A percentile compares a stretch with the other conserved stretches of the same genome.
These are phyloP conservation scores for Tetramorium parvispinum DNA, from an alignment of 1,140 invertebrate genomes.

Conservation along the genomic window DNA sequence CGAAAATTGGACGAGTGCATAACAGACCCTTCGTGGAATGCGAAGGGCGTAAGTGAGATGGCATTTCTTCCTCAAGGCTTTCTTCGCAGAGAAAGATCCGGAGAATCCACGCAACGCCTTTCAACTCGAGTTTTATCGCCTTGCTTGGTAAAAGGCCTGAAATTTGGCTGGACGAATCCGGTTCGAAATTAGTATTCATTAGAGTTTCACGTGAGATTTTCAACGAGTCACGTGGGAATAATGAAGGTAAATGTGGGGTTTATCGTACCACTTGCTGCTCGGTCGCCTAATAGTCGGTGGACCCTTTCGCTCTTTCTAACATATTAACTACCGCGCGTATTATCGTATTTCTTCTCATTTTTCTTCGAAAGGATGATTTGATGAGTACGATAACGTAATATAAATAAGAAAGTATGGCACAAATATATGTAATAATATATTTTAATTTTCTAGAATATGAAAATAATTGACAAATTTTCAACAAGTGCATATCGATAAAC, in stretches of 20 bases:
- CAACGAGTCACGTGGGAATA: slow-evolving; percentile 84
- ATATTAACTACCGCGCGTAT: slow-evolving; percentile 1
- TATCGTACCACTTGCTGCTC: slow-evolving; percentile 71
- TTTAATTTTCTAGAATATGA: background rate
- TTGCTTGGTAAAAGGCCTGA: slow-evolving; percentile 47
- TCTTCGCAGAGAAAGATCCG: background rate
- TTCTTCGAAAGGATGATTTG: background rate
- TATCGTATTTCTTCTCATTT: slow-evolving; percentile 18
- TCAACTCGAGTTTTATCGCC: slow-evolving; percentile 35
- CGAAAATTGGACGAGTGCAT: background rate
- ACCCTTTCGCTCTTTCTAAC: slow-evolving; percentile 60
- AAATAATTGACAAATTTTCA: background rate
- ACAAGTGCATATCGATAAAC: background rate
- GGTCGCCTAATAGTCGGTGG: slow-evolving; percentile 77
- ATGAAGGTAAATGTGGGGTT: slow-evolving; percentile 84
- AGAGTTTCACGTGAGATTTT: slow-evolving; percentile 81
- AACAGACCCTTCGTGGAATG: background rate
- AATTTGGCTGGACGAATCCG: slow-evolving; percentile 67
- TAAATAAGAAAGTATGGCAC: background rate
- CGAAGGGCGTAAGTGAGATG: slow-evolving; percentile 26
- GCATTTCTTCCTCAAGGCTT: slow-evolving; percentile 22
- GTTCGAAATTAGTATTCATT: slow-evolving; percentile 82
- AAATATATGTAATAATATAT: background rate
- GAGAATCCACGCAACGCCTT: slow-evolving; percentile 38
- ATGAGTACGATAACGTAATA: background rate